Percentiles rank a stretch among this genome's conserved stretches.
phyloP scores from a whole-genome alignment of 2,113 vertebrate species.

The Paralichthys olivaceus region DNA sequence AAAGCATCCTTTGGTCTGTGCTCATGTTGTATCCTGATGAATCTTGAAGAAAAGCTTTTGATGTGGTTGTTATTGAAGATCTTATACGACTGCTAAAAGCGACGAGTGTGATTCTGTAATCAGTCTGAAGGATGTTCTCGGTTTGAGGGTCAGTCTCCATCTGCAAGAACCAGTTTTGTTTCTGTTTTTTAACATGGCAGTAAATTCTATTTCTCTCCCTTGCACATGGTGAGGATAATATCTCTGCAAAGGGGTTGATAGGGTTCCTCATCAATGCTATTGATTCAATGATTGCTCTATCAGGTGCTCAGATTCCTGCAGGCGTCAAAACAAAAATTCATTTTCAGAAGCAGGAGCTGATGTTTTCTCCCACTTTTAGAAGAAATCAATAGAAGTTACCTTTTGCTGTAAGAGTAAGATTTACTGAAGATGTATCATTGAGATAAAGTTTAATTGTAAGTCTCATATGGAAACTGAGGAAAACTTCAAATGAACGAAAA shows the following conservation, averaged over 20 bases:
- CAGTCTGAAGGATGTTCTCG: conserved; percentile 37
- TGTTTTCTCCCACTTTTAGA: not conserved
- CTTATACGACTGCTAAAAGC: conserved; percentile 49
- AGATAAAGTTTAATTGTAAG: not conserved
- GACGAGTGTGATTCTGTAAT: conserved; percentile 47
- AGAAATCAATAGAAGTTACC: not conserved
- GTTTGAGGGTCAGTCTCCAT: conserved; percentile 28
- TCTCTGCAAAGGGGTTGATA: conserved; percentile 43
- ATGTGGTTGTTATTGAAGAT: conserved; percentile 69
- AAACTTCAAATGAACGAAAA: not conserved
- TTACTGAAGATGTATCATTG: too few relatives aligned
- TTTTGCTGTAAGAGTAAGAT: not conserved
- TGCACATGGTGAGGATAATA: conserved; percentile 23
- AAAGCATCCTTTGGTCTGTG: conserved; percentile 70
- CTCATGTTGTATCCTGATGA: conserved; percentile 67
- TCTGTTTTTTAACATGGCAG: conserved; percentile 45
- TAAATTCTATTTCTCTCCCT: conserved; percentile 33
- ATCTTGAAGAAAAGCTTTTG: conserved; percentile 71
- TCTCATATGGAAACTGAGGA: not conserved
- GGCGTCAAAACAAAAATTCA: conserved; percentile 5
- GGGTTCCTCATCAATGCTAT: conserved; percentile 42
- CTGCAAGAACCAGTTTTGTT: conserved; percentile 42
- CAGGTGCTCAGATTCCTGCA: conserved; percentile 3
- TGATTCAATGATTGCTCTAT: conserved; percentile 18
- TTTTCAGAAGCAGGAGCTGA: conserved; percentile 5